phyloP scores from a whole-genome alignment of 2,113 vertebrate species.

The Larimichthys crocea region DNA sequence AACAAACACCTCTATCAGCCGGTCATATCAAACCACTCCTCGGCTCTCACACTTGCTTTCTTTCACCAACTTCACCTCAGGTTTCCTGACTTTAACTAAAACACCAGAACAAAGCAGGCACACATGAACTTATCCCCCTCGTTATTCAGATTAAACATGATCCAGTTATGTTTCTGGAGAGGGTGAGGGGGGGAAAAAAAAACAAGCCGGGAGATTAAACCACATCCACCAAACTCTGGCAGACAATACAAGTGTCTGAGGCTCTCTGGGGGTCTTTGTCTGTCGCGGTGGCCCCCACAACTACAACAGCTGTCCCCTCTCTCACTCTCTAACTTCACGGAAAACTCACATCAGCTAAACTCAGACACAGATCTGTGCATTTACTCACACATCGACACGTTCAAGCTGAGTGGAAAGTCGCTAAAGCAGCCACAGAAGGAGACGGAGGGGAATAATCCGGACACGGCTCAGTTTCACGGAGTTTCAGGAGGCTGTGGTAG shows the following conservation, averaged over 20 bases:
- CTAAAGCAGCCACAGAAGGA: not conserved
- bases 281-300: conserved; percentile 41
- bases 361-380: fast-evolving
- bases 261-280: conserved; percentile 77
- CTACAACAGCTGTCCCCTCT: conserved; percentile 50
- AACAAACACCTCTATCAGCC: not conserved
- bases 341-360: not conserved
- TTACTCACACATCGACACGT: not conserved
- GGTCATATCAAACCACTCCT: not conserved
- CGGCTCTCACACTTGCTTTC: not conserved
- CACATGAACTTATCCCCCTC: not conserved
- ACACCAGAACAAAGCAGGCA: conserved; percentile 48
- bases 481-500: conserved; percentile 31
- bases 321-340: conserved; percentile 27
- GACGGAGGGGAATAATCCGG: not conserved
- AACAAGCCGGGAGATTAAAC: not conserved
- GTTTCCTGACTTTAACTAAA: conserved; percentile 22
- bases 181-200: too few relatives aligned
- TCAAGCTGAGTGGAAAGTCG: not conserved
- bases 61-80: conserved; percentile 26
- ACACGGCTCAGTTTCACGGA: conserved; percentile 46
- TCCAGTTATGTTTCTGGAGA: not conserved
- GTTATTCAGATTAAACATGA: not conserved
- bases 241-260: conserved; percentile 67
- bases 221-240: conserved; percentile 37